Evolutionary conservation across 2,888 invertebrate species (phyloP).

Genomic region (Conomelus anceps): DNA sequence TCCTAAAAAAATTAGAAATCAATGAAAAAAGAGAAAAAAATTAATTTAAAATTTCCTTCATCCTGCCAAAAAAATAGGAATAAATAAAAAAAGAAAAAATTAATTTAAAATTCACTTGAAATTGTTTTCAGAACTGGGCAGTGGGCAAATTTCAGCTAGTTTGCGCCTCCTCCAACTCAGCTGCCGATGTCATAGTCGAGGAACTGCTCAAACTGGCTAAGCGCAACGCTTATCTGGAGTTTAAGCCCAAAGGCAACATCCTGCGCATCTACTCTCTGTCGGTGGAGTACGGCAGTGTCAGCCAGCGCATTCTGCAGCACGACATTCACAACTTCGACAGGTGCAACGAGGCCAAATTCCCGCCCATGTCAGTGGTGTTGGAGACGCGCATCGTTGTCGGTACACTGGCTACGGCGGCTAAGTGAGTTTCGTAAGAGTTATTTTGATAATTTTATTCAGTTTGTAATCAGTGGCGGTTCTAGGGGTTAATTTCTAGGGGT

Average conservation of each 20-base stretch:
- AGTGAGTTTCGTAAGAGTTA: neutral
- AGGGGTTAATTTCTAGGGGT: neutral
- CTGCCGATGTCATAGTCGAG: slow-evolving; percentile 59
- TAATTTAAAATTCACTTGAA: no score
- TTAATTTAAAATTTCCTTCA: no score
- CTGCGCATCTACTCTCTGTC: slow-evolving; percentile 43
- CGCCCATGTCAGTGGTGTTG: neutral
- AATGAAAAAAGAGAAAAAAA: no score
- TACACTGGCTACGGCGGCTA: slow-evolving; percentile 3
- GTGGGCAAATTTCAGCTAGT: slow-evolving; percentile 44
- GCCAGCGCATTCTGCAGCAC: neutral
- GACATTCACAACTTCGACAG: neutral
- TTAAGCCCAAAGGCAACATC: slow-evolving; percentile 39
- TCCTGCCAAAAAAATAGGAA: no score
- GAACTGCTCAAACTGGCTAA: slow-evolving; percentile 41
- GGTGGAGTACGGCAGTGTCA: slow-evolving; percentile 11
- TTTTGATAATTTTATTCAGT: neutral
- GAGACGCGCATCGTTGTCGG: neutral
- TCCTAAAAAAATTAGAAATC: no score
- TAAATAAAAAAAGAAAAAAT: no score
- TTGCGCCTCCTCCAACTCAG: slow-evolving; percentile 63
- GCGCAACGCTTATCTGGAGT: neutral
- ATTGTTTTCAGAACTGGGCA: slow-evolving; percentile 5
- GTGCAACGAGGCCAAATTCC: neutral
- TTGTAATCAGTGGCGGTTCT: neutral